phyloP scores from a whole-genome alignment of 2,888 invertebrate genomes.

The Pimpla rufipes region DNA sequence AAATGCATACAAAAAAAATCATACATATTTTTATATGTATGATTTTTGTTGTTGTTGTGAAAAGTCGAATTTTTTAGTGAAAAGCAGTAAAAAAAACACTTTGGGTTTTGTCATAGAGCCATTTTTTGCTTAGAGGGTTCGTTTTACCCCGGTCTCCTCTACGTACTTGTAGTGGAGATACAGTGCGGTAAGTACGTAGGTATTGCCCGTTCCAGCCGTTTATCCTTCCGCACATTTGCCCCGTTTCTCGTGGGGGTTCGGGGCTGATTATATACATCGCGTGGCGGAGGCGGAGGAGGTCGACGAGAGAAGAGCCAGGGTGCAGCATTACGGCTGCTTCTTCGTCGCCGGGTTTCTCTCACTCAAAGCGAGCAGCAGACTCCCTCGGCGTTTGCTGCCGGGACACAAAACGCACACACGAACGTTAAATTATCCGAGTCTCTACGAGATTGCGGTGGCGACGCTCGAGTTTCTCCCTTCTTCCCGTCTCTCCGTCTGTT shows the following conservation, averaged over 20 bases:
- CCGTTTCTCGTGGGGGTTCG: background rate
- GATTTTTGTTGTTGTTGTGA: too few relatives aligned
- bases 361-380: conserved; percentile 2
- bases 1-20: too few relatives aligned
- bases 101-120: too few relatives aligned
- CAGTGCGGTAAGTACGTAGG: too few relatives aligned
- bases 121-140: too few relatives aligned
- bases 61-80: too few relatives aligned
- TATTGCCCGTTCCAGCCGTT: background rate
- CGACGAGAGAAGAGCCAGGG: background rate
- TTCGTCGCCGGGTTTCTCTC: background rate
- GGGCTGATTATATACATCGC: background rate
- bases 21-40: too few relatives aligned
- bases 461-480: conserved; percentile 42
- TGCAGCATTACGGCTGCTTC: background rate
- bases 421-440: conserved; percentile 41
- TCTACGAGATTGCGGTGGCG: conserved; percentile 44
- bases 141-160: too few relatives aligned
- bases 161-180: too few relatives aligned
- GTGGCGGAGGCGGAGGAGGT: too few relatives aligned
- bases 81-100: too few relatives aligned
- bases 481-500: background rate
- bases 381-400: conserved; percentile 11
- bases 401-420: conserved; percentile 24
- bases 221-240: background rate